Percentiles rank a stretch among this genome's conserved stretches.
Conservation (phyloP, 2,888 invertebrate genomes). For the Drosophila neonasuta region DNA sequence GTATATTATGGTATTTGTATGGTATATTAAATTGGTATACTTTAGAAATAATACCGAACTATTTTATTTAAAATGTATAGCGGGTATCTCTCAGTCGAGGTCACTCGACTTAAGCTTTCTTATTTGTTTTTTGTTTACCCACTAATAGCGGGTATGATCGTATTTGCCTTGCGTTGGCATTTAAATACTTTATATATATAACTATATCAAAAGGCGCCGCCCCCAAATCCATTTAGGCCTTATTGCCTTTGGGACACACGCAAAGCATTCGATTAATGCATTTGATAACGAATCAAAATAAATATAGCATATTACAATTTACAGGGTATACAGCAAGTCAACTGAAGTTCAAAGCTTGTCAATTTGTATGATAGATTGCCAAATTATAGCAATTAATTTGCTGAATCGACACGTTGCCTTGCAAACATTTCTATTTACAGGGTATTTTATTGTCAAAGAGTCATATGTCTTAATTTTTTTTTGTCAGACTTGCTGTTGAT, state of each 20-base stretch:
- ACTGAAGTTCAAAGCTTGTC: not conserved
- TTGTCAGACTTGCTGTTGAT: conserved; percentile 4
- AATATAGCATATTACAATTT: not conserved
- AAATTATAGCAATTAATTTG: not conserved
- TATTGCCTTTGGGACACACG: conserved; percentile 11
- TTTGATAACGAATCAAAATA: conserved; percentile 1
- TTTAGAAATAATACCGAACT: too few relatives aligned
- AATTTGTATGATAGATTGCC: not conserved
- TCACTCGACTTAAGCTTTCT: not conserved
- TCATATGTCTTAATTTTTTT: conserved; percentile 2
- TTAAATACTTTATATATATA: not conserved
- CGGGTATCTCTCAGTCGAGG: too few relatives aligned
- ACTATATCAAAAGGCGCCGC: conserved; percentile 8
- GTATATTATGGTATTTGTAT: too few relatives aligned
- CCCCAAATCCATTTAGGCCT: conserved; percentile 4
- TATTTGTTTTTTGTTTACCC: conserved; percentile 11
- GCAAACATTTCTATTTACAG: conserved; percentile 15
- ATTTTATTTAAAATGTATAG: too few relatives aligned
- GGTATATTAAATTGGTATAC: too few relatives aligned
- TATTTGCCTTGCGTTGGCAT: not conserved
- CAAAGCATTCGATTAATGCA: not conserved
- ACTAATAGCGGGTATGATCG: conserved; percentile 7
- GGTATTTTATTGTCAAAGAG: conserved; percentile 16
- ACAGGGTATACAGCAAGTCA: conserved; percentile 1
- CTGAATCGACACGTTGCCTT: not conserved